Conservation (phyloP, 2,113 vertebrate genomes). For the Grammomys surdaster region DNA sequence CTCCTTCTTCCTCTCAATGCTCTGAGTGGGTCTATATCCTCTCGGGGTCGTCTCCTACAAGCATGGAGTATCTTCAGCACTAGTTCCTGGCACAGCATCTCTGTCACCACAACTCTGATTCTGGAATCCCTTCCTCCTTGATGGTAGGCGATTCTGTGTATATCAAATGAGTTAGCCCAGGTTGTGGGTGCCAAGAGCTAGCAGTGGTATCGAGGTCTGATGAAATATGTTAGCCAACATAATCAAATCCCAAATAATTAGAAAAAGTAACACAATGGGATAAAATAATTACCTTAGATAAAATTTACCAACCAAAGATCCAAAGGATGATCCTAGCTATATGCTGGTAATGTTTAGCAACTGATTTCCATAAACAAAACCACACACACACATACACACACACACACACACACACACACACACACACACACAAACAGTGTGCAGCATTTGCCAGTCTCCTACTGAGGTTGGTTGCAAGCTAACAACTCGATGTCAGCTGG, state of each 20-base stretch:
- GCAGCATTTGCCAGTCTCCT: background rate
- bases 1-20: accelerated
- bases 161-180: background rate
- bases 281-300: background rate
- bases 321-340: accelerated
- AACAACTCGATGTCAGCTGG: background rate
- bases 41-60: accelerated
- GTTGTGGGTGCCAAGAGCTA: background rate
- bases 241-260: background rate
- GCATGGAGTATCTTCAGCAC: accelerated
- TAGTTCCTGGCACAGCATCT: accelerated
- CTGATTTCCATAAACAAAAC: background rate
- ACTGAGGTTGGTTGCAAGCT: background rate
- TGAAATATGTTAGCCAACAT: no score
- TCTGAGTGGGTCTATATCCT: accelerated
- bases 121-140: no score
- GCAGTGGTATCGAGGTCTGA: background rate
- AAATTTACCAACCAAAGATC: background rate
- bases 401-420: background rate
- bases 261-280: background rate
- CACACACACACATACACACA: background rate
- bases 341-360: background rate
- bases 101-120: background rate
- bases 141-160: background rate
- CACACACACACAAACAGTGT: background rate